Conservation (phyloP, 2,888 invertebrate genomes). For the Leucozona laternaria region DNA sequence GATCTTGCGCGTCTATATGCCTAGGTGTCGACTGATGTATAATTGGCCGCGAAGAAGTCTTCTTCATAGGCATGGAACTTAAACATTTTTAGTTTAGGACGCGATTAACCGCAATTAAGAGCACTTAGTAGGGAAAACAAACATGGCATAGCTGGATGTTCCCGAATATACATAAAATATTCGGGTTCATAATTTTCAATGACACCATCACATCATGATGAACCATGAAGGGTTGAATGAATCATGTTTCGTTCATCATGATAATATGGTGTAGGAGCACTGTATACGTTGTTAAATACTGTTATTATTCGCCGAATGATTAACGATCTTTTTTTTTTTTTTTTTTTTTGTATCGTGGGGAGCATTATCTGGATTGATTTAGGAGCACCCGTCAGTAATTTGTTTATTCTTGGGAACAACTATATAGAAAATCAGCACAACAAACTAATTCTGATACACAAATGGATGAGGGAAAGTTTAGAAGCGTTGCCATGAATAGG, state of each 20-base stretch:
- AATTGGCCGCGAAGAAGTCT: conserved; percentile 66
- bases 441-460: conserved; percentile 39
- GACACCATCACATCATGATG: conserved; percentile 41
- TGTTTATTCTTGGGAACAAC: conserved; percentile 49
- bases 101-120: conserved; percentile 75
- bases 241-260: conserved; percentile 53
- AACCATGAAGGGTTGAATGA: conserved; percentile 66
- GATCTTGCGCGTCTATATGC: conserved; percentile 29
- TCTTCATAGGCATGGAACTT: conserved; percentile 22
- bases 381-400: conserved; percentile 50
- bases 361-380: conserved; percentile 57
- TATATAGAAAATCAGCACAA: not conserved
- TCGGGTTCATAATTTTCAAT: conserved; percentile 70
- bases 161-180: conserved; percentile 59
- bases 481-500: not conserved
- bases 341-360: conserved; percentile 7
- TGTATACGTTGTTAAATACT: conserved; percentile 53
- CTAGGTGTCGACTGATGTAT: conserved; percentile 71
- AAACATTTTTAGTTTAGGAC: conserved; percentile 65
- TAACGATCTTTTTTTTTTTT: conserved; percentile 40
- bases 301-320: conserved; percentile 71
- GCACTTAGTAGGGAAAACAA: conserved; percentile 66
- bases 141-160: conserved; percentile 60
- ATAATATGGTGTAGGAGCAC: conserved; percentile 35
- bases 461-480: not conserved